These are phyloP conservation scores for Acanthococcus lagerstroemiae DNA, from an alignment of 2,888 invertebrate genomes.

Conservation along the genomic window DNA sequence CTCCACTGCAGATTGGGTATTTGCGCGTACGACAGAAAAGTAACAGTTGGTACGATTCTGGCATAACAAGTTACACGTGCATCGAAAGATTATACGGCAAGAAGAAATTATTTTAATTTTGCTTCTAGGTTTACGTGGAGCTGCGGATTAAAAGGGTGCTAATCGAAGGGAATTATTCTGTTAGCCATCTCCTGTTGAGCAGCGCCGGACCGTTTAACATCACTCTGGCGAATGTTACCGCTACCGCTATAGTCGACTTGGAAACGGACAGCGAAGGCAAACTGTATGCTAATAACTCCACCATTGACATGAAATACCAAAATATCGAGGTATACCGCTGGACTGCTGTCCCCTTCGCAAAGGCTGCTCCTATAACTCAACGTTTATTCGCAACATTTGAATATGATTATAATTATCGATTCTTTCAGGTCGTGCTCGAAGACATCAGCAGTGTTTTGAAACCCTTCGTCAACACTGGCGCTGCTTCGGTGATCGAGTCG, in stretches of 20 bases:
- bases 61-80: too few species aligned
- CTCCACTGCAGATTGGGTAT: too few species aligned
- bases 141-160: slow-evolving; percentile 59
- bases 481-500: slow-evolving; percentile 69
- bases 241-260: slow-evolving; percentile 58
- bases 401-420: too few species aligned
- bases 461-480: slow-evolving; percentile 68
- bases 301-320: slow-evolving; percentile 68
- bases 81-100: too few species aligned
- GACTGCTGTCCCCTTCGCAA: too few species aligned
- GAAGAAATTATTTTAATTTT: too few species aligned
- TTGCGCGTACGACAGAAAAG: too few species aligned
- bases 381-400: too few species aligned
- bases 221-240: slow-evolving; percentile 57
- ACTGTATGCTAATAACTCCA: slow-evolving; percentile 64
- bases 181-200: slow-evolving; percentile 61
- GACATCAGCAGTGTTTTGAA: slow-evolving; percentile 73
- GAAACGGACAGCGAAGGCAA: slow-evolving; percentile 64
- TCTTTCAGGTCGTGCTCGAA: slow-evolving; percentile 40
- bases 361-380: too few species aligned
- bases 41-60: too few species aligned
- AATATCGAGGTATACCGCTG: too few species aligned
- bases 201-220: slow-evolving; percentile 67
- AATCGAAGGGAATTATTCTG: slow-evolving; percentile 63
- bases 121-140: slow-evolving; percentile 55